Evolutionary conservation across 2,113 vertebrate genomes (phyloP), one percentile per base, ranked within the genome.

Genomic region (Salvelinus fontinalis): DNA sequence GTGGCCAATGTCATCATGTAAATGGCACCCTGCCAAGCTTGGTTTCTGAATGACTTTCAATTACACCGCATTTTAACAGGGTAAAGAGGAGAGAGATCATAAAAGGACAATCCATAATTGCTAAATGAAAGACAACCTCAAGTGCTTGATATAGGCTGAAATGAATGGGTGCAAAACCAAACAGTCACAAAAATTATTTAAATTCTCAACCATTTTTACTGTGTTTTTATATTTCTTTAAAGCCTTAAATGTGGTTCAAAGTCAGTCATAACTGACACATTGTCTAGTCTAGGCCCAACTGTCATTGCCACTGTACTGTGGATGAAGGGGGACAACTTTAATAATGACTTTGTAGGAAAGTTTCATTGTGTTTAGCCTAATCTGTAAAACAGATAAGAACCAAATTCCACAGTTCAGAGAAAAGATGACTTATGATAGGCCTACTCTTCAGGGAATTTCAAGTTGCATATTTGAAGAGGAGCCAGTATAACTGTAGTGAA

Each of bases 391-490:
- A 18, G 51, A 54, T 18, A 54, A 54, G 12, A 54, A 54, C 51
- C 39, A 44, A 54, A 54, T 54, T 18, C 5, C 51, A 54, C 4
- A 54, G 5, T 5, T 54, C 49, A 44, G 39, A 70, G 67, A 59
- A 74, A 49, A 76, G 31, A 83, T 75, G 18, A 39, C 62, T 73
- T 68, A 44, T 11, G 39, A 44, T 11, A 44, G 39, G 39, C 39
- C 39, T 44, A 44, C 39, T 69, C 70, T 71, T 20, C 70, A 64
- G 78, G 76, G 76, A 82, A 79, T 83, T 83, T 80, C 82, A 49
- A 73, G 49, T 71, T 34, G 73, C 80, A 81, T 86, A 81, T 26
- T 81, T 89, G 39, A 39, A 39, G 84, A 80, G 49, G 67, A 83
- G 80, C 86, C 86, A 88, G 74, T 26, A 87, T 75, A 84, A 71